Evolutionary conservation across 2,113 vertebrate species (phyloP).

Genomic region (Chloroceryle aenea): DNA sequence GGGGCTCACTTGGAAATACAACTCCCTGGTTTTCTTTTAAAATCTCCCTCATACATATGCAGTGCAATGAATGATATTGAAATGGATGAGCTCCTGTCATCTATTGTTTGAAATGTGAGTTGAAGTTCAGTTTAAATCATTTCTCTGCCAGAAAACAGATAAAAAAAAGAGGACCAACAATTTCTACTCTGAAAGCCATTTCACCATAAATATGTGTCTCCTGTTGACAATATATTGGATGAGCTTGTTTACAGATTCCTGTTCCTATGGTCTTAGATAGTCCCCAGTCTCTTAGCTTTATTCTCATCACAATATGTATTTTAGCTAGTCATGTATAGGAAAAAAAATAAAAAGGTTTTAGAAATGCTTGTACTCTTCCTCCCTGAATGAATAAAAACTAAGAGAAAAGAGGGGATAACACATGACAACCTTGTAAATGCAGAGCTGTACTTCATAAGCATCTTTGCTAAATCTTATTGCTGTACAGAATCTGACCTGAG

Average conservation of each 20-base stretch:
- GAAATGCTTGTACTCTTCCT: neutral
- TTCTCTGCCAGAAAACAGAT: slow-evolving; percentile 15
- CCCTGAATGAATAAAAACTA: neutral
- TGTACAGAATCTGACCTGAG: neutral
- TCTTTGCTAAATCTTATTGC: neutral
- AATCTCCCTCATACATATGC: slow-evolving; percentile 43
- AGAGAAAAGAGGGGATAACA: neutral
- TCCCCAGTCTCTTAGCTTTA: neutral
- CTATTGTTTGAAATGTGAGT: slow-evolving; percentile 58
- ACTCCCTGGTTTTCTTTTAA: slow-evolving; percentile 10
- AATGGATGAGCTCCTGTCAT: slow-evolving; percentile 55
- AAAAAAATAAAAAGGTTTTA: neutral
- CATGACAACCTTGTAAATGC: neutral
- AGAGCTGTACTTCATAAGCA: neutral
- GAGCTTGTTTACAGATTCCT: slow-evolving; percentile 21
- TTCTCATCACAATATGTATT: slow-evolving; percentile 1
- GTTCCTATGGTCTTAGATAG: neutral
- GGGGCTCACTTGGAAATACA: neutral
- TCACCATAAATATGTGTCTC: slow-evolving; percentile 48
- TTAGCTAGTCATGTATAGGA: neutral
- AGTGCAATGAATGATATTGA: slow-evolving; percentile 24
- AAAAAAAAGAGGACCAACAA: neutral
- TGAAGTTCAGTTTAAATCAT: slow-evolving; percentile 49
- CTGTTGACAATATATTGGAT: slow-evolving; percentile 36
- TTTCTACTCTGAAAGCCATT: slow-evolving; percentile 30